Evolutionary conservation across 2,113 vertebrate genomes (phyloP), one percentile per base, ranked within the genome.

Genomic region (Pseudorhombus dupliciocellatus): DNA sequence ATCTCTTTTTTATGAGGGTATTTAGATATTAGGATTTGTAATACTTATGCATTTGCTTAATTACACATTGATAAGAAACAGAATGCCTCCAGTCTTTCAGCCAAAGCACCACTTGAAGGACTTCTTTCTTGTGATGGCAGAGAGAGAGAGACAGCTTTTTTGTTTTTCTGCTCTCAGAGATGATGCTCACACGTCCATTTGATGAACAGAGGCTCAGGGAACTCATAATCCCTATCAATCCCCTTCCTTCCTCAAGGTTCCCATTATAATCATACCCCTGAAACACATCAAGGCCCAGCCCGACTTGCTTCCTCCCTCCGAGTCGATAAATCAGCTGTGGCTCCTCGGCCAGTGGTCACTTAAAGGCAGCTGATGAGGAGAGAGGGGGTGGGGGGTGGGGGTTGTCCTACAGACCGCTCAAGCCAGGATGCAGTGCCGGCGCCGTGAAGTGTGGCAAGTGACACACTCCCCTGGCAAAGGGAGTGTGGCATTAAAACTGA

Each of bases 371-470:
- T 50, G 51, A 75, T 26, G 25, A 67, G 70, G 59, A 68, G 57
- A 63, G 64, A 66, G 64, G 65, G 60, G 51, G 59, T 42, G 18
- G 24, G 21, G 57, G 22, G 64, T 25, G 68, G 66, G 46, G 52
- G n/a, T n/a, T 75, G 69, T 70, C 66, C 61, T 56, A 26, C 61
- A 56, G 80, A 79, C 65, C 79, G n/a, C 70, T 84, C 74, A 84
- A 84, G 75, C 48, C 74, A 83, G 1, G 77, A 73, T 73, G 77
- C 50, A 70, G 83, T 48, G 80, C 70, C 71, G 59, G 87, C 75
- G 79, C 86, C n/a, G 63, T 78, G 88, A 89, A 88, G 90, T 78
- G 81, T 79, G 67, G 77, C 77, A 52, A 73, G 79, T 63, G 73
- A 84, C 80, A 86, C 67, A 68, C 81, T 72, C 65, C 63, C 74